A percentile compares a stretch with the other conserved stretches of the same genome.
Evolutionary conservation across 1,140 invertebrate genomes (phyloP).

Genomic region (Aphaenogaster floridana): DNA sequence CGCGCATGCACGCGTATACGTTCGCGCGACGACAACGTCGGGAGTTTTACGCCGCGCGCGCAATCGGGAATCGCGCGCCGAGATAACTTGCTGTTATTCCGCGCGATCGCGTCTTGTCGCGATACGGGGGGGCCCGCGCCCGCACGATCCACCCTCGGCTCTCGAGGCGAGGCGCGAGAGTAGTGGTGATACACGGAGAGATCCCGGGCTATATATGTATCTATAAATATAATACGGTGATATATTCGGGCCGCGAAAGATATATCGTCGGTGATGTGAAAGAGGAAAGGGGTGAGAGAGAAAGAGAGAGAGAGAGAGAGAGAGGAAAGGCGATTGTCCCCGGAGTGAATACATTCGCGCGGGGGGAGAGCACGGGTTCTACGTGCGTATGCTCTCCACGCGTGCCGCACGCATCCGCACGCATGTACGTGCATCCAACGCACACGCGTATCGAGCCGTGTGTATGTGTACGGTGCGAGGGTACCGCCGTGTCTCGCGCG

Average conservation of each 20-base stretch:
- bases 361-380: not conserved
- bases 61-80: not conserved
- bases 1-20: slow-evolving; percentile 9
- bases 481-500: slow-evolving; percentile 5
- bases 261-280: slow-evolving; percentile 38
- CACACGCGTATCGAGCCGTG: not conserved
- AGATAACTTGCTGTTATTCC: not conserved
- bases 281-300: not conserved
- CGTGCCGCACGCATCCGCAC: not conserved
- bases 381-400: not conserved
- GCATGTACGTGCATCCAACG: not conserved
- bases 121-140: too few relatives aligned
- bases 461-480: slow-evolving; percentile 27
- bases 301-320: not conserved
- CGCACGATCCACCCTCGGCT: not conserved
- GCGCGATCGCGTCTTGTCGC: not conserved
- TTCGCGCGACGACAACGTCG: slow-evolving; percentile 20
- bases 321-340: not conserved
- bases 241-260: not conserved
- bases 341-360: slow-evolving; percentile 27
- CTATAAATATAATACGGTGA: slow-evolving; percentile 3
- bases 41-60: slow-evolving; percentile 26
- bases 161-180: not conserved
- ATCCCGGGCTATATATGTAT: not conserved
- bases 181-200: not conserved